Conservation (phyloP, 2,797 vertebrate genomes). For the Propithecus deckenii region DNA sequence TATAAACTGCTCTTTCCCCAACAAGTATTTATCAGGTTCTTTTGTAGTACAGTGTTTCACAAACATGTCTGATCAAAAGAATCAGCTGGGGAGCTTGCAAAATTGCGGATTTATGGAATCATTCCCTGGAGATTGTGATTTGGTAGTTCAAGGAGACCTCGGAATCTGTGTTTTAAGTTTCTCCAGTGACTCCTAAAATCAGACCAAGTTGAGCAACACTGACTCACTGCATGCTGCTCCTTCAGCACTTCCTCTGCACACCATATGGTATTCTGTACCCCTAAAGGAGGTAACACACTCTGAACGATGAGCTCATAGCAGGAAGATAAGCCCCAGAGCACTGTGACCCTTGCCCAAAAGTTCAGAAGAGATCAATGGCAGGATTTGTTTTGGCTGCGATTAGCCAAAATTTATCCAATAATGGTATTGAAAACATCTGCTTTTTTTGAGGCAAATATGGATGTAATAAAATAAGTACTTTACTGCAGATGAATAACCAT, state of each 20-base stretch:
- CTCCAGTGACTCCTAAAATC: conserved; percentile 39
- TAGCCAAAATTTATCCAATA: conserved; percentile 43
- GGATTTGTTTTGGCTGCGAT: conserved; percentile 5
- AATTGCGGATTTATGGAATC: not conserved
- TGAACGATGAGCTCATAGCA: not conserved
- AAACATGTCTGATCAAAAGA: not conserved
- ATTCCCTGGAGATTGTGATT: not conserved
- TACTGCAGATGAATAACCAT: conserved; percentile 46
- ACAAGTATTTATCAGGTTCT: not conserved
- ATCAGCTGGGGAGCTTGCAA: not conserved
- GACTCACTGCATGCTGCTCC: not conserved
- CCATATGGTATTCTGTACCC: not conserved
- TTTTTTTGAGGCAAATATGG: conserved; percentile 33
- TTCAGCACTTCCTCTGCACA: not conserved
- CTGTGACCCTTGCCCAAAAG: not conserved
- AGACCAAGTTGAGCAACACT: not conserved
- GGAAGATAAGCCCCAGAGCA: not conserved
- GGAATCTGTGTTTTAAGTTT: not conserved
- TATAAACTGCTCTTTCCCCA: not conserved
- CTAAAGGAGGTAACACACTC: not conserved
- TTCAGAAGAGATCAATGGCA: conserved; percentile 55
- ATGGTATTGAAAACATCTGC: not conserved
- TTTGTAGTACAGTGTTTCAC: not conserved
- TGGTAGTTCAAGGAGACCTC: not conserved
- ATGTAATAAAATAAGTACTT: conserved; percentile 33